phyloP scores from a whole-genome alignment of 92 coral and sea anemone species.

The Nematostella vectensis region DNA sequence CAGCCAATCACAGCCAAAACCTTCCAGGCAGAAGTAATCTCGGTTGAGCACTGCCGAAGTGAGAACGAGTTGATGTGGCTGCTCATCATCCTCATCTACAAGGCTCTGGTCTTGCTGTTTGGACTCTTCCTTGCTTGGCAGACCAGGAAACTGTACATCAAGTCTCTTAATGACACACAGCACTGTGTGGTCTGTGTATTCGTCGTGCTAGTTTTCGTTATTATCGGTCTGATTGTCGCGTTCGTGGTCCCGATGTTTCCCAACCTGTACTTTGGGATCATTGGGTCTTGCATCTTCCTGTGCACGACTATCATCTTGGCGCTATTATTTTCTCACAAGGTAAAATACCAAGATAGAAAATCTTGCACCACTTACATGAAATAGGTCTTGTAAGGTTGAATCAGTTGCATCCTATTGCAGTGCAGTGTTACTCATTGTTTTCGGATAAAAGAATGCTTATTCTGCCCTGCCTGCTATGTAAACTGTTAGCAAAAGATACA shows the following conservation, averaged over 20 bases:
- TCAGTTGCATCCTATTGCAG: too few relatives aligned
- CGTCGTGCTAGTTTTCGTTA: slow-evolving; percentile 38
- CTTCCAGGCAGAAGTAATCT: slow-evolving; percentile 49
- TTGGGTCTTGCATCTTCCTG: slow-evolving; percentile 49
- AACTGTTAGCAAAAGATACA: too few relatives aligned
- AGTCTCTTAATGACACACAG: slow-evolving; percentile 76
- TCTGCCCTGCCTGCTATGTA: too few relatives aligned
- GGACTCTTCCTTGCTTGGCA: slow-evolving; percentile 96
- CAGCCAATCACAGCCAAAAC: slow-evolving; percentile 87
- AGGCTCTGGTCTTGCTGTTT: slow-evolving; percentile 42
- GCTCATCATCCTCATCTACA: slow-evolving; percentile 46
- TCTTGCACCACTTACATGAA: too few relatives aligned
- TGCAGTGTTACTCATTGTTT: too few relatives aligned
- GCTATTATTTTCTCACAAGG: slow-evolving; percentile 78
- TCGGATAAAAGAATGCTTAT: too few relatives aligned
- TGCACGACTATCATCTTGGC: slow-evolving; percentile 68
- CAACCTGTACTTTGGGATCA: slow-evolving; percentile 52
- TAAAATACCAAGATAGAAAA: slow-evolving; percentile 6
- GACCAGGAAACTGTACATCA: slow-evolving; percentile 74
- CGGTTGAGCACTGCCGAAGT: slow-evolving; percentile 84
- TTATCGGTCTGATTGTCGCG: slow-evolving; percentile 54
- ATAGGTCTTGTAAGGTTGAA: neutral
- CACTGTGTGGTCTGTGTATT: slow-evolving; percentile 75
- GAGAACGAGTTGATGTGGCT: slow-evolving; percentile 55
- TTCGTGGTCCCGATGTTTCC: slow-evolving; percentile 57